phyloP scores from a whole-genome alignment of 2,113 vertebrate species.

The Tetrax tetrax region DNA sequence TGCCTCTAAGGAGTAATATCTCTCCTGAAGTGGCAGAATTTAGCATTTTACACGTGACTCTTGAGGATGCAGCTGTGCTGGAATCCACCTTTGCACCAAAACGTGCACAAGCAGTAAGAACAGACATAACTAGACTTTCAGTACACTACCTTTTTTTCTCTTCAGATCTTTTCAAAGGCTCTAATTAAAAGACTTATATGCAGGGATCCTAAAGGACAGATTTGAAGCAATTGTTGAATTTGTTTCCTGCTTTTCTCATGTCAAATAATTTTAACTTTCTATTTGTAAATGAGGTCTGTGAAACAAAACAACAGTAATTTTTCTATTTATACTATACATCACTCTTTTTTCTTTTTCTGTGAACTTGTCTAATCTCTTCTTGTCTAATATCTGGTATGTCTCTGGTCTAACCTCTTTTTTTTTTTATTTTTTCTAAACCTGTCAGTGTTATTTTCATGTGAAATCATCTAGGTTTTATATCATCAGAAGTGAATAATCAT shows the following conservation, averaged over 20 bases:
- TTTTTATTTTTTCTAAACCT: background rate
- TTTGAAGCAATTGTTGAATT: background rate
- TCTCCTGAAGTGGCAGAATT: background rate
- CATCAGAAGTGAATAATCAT: background rate
- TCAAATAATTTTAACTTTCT: background rate
- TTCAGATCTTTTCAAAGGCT: background rate
- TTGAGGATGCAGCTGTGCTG: background rate
- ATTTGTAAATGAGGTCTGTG: background rate
- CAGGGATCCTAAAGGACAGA: background rate
- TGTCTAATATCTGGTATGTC: background rate
- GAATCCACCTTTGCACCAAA: background rate
- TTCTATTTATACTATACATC: background rate
- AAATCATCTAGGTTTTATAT: background rate
- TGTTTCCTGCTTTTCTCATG: background rate
- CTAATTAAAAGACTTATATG: background rate
- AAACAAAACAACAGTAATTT: background rate
- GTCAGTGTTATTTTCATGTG: background rate
- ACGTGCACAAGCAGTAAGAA: background rate
- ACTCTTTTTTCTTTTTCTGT: background rate
- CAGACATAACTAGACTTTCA: background rate
- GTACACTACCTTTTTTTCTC: background rate
- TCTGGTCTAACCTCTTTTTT: background rate
- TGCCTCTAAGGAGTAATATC: background rate
- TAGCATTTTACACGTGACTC: background rate
- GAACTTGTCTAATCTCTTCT: background rate